Evolutionary conservation across 2,888 invertebrate genomes (phyloP), one percentile per base, ranked within the genome.

Genomic region (Lepetodrilus schrolli): DNA sequence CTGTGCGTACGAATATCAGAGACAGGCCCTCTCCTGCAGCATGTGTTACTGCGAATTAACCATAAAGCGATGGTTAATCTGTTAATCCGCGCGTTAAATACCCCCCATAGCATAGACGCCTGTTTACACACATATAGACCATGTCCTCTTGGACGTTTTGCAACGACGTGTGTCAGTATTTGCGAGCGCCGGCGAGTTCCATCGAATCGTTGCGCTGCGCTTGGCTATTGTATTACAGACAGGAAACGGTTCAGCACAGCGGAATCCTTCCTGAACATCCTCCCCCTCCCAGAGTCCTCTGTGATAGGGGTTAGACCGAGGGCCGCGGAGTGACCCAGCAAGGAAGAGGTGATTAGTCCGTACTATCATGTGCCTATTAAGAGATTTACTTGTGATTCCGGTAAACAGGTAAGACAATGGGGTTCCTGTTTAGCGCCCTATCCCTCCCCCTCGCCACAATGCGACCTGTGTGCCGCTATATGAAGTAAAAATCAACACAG

Each of bases 381-480:
- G 30, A 58, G 58, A 58, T 58, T 58, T 58, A 58, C 58, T 34
- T 21, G 58, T 58, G 34, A 30, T 30, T n/a, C 58, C 26, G 58
- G 58, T 58, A 58, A 58, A 58, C 58, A 58, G 34, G 26, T 58
- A 30, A 58, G 7, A 58, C 58, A 58, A 58, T 58, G n/a, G 30
- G 58, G n/a, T 26, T 34, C n/a, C 58, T 58, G 58, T 58, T 58
- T 17, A n/a, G 17, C 8, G 0, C 10, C 13, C 34, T 34, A 26
- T 34, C 58, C 58, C 34, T 26, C 58, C 58, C 58, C 58, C 58
- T 34, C 20, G 26, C n/a, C 26, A 58, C 58, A 58, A 58, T 58
- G 34, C 58, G 58, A 58, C 58, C 58, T 58, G 58, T 58, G 58
- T 58, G 58, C n/a, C 34, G 23, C 58, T 58, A 30, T 58, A 58